Evolutionary conservation across 2,797 vertebrate species (phyloP).

Genomic region (Pelochelys cantorii): DNA sequence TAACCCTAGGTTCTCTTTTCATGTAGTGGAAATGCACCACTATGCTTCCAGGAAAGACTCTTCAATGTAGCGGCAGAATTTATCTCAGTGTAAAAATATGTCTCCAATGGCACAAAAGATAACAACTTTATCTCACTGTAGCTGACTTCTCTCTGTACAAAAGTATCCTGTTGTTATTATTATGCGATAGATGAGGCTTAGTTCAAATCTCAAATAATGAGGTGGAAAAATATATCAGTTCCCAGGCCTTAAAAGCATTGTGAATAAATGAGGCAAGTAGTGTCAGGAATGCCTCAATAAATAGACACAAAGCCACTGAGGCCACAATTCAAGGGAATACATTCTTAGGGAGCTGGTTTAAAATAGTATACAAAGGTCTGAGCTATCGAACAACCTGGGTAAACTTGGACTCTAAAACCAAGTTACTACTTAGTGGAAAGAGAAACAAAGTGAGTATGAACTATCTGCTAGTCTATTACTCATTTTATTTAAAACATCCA

Average conservation of each 20-base stretch:
- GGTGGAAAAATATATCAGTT: not conserved
- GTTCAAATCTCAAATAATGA: not conserved
- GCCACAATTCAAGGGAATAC: not conserved
- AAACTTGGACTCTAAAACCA: not conserved
- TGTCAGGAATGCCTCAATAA: not conserved
- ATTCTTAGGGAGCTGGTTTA: not conserved
- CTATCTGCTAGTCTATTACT: not conserved
- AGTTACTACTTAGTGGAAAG: not conserved
- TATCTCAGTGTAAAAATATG: not conserved
- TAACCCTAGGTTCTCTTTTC: not conserved
- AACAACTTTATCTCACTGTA: not conserved
- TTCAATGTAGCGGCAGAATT: not conserved
- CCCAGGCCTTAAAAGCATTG: not conserved
- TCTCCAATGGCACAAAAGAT: accelerated
- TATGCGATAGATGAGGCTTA: not conserved
- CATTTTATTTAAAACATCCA: not conserved
- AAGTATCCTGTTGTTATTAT: not conserved
- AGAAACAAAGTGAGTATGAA: not conserved
- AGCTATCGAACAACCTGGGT: not conserved
- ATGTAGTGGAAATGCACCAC: not conserved
- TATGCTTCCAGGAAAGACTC: not conserved
- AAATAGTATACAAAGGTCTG: not conserved
- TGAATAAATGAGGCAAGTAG: slow-evolving; percentile 4
- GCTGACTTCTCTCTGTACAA: not conserved
- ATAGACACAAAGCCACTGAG: not conserved